Evolutionary conservation across 2,888 invertebrate species (phyloP).

Genomic region (Nomada ferruginata): DNA sequence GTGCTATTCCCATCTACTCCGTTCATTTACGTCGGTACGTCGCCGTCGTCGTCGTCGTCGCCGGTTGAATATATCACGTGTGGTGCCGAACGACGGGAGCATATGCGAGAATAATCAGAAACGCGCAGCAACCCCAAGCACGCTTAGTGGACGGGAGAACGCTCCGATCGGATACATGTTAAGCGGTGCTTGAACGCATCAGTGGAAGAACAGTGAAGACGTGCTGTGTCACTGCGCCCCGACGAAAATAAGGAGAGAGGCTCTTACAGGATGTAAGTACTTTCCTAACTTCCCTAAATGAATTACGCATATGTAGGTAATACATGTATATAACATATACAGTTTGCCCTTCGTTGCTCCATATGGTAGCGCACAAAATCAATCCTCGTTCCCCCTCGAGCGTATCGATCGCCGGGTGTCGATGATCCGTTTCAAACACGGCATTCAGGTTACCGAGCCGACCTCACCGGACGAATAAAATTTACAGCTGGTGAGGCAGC

Average conservation of each 20-base stretch:
- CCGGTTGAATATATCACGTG: conserved; percentile 50
- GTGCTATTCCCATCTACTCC: background rate
- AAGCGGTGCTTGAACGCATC: conserved; percentile 23
- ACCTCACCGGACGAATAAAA: background rate
- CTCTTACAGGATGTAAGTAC: conserved; percentile 65
- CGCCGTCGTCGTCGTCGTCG: background rate
- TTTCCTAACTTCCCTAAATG: background rate
- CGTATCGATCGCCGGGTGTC: conserved; percentile 11
- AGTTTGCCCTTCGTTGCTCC: conserved; percentile 27
- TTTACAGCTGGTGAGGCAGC: too few relatives aligned
- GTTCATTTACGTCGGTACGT: background rate
- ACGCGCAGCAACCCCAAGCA: conserved; percentile 12
- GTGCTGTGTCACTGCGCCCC: conserved; percentile 60
- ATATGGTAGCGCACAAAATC: conserved; percentile 53
- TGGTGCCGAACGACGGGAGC: conserved; percentile 42
- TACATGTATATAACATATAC: too few relatives aligned
- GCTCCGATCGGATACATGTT: conserved; percentile 56
- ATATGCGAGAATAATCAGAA: conserved; percentile 27
- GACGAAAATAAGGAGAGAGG: conserved; percentile 53
- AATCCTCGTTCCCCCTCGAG: background rate
- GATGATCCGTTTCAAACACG: conserved; percentile 23
- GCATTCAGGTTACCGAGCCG: background rate
- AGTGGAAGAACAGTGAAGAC: conserved; percentile 49
- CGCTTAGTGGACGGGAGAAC: conserved; percentile 22
- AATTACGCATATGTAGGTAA: too few relatives aligned